These are phyloP conservation scores for Chymomyza caudatula DNA, from an alignment of 2,888 invertebrate genomes.

Conservation along the genomic window DNA sequence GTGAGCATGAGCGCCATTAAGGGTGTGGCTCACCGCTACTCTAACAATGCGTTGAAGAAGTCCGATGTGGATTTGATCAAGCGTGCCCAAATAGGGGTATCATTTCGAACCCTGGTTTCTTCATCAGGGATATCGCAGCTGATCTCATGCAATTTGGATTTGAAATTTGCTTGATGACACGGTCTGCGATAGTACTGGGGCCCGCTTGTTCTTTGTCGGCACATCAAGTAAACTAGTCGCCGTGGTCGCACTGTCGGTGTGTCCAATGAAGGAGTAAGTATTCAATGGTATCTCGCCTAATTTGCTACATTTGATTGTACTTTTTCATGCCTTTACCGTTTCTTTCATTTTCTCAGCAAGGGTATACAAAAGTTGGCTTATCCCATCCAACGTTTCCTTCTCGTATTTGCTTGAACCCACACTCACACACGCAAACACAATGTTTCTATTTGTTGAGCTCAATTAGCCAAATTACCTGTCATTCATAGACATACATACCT, in stretches of 20 bases:
- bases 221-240: conserved; percentile 99
- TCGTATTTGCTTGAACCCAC: neutral
- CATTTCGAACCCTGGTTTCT: conserved; percentile 99
- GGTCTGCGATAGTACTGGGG: conserved; percentile 99
- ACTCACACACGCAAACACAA: neutral
- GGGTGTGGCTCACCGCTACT: conserved; percentile 98
- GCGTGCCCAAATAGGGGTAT: conserved; percentile 97
- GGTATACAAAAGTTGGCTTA: neutral
- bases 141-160: conserved; percentile 95
- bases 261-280: conserved; percentile 98
- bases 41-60: conserved; percentile 98
- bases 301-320: conserved; percentile 31
- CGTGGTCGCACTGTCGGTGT: conserved; percentile 99
- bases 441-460: conserved; percentile 4
- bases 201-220: conserved; percentile 99
- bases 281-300: conserved; percentile 51
- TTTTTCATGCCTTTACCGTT: conserved; percentile 35
- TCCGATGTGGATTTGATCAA: conserved; percentile 98
- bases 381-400: neutral
- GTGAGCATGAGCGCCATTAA: conserved; percentile 99
- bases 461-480: neutral
- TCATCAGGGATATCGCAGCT: conserved; percentile 99
- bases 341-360: neutral
- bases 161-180: conserved; percentile 99
- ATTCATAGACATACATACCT: neutral